Evolutionary conservation across 1,140 invertebrate species (phyloP).

Genomic region (Anastrepha ludens): DNA sequence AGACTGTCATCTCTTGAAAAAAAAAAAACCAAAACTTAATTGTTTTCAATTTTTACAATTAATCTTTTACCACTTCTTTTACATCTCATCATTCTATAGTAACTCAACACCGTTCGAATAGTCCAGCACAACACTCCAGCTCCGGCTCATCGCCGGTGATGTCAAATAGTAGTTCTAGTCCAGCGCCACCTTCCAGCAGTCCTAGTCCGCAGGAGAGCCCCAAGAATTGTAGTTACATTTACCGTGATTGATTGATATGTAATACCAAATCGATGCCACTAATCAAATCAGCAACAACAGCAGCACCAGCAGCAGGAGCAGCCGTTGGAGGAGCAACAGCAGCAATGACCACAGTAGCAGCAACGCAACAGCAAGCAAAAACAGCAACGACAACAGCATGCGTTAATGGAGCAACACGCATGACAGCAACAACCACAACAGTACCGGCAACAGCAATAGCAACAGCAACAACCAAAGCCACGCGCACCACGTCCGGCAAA

Average conservation of each 20-base stretch:
- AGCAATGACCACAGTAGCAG: conserved; percentile 25
- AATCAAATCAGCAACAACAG: conserved; percentile 65
- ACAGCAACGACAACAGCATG: conserved; percentile 55
- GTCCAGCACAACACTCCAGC: conserved; percentile 71
- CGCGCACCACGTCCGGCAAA: conserved; percentile 57
- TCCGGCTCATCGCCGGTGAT: conserved; percentile 74
- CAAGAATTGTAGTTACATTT: conserved; percentile 75
- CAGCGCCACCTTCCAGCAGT: conserved; percentile 73
- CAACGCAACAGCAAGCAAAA: conserved; percentile 14
- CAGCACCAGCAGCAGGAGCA: conserved; percentile 54
- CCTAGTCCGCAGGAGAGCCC: conserved; percentile 74
- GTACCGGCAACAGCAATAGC: conserved; percentile 36
- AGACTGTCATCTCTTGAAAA: not conserved
- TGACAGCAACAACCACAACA: not conserved
- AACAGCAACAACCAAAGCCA: conserved; percentile 55
- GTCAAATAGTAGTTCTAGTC: conserved; percentile 74
- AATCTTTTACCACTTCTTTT: not conserved
- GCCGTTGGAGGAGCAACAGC: conserved; percentile 32
- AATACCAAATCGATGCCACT: conserved; percentile 74
- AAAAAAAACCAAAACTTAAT: too few relatives aligned
- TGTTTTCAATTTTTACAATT: too few relatives aligned
- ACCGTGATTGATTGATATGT: conserved; percentile 75
- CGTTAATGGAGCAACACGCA: conserved; percentile 32
- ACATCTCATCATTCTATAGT: conserved; percentile 62
- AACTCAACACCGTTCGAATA: conserved; percentile 75